These are phyloP conservation scores for Tribolium castaneum DNA, from an alignment of 1,140 invertebrate genomes.

Conservation along the genomic window DNA sequence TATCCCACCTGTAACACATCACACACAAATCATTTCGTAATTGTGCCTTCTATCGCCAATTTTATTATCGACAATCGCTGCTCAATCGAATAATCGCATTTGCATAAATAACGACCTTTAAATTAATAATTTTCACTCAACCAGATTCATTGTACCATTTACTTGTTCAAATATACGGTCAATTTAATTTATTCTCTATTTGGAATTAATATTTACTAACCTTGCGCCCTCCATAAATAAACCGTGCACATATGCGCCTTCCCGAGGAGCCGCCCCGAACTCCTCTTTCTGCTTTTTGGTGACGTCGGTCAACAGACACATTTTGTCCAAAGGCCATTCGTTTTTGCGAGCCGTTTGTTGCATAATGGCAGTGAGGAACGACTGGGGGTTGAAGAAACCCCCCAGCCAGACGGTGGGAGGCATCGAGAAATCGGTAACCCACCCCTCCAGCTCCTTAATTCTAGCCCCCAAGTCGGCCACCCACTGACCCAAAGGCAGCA, in stretches of 20 bases:
- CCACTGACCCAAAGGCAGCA: constrained; percentile 86
- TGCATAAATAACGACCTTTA: constrained; percentile 1
- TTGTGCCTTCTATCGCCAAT: neutral
- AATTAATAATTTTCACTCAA: constrained; percentile 13
- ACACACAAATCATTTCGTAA: neutral
- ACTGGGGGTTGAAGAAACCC: constrained; percentile 97
- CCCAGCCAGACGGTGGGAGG: constrained; percentile 91
- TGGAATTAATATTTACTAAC: constrained; percentile 33
- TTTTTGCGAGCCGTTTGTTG: constrained; percentile 95
- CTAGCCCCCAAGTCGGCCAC: constrained; percentile 86
- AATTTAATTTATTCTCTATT: constrained; percentile 11
- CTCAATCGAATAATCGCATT: neutral
- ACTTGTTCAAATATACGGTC: neutral
- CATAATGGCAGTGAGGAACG: constrained; percentile 97
- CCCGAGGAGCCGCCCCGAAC: constrained; percentile 80
- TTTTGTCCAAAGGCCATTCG: constrained; percentile 95
- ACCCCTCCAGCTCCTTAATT: constrained; percentile 81
- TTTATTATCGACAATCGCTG: neutral
- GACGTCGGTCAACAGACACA: constrained; percentile 95
- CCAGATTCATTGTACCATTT: constrained; percentile 1
- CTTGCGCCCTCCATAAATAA: constrained; percentile 94
- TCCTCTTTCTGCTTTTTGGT: constrained; percentile 93
- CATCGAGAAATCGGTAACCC: constrained; percentile 83
- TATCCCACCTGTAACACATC: constrained; percentile 76
- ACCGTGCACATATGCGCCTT: constrained; percentile 91